Evolutionary conservation across 2,888 invertebrate species (phyloP).

Genomic region (Sicus ferrugineus): DNA sequence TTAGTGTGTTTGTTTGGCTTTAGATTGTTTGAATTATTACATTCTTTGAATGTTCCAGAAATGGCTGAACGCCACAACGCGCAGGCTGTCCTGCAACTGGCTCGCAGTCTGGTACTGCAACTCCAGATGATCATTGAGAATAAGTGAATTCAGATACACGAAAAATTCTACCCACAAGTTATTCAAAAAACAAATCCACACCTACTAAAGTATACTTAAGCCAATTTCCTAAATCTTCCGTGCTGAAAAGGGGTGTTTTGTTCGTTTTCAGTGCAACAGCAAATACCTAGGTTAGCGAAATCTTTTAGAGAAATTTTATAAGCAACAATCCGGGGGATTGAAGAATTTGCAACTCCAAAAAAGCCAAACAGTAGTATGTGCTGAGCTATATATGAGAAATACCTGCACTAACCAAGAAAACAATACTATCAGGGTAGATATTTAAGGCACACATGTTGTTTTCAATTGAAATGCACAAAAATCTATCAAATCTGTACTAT

Average conservation of each 20-base stretch:
- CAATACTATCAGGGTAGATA: background rate
- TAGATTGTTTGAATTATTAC: constrained; percentile 21
- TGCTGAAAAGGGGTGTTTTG: constrained; percentile 17
- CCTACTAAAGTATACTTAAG: background rate
- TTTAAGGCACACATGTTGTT: no score
- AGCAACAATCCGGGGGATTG: no score
- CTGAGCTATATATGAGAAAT: no score
- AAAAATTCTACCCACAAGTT: background rate
- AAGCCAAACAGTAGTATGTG: no score
- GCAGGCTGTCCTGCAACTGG: constrained; percentile 79
- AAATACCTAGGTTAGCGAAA: background rate
- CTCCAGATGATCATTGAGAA: constrained; percentile 92
- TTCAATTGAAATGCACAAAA: no score
- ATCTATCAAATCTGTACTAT: no score
- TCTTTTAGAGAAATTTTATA: constrained; percentile 25
- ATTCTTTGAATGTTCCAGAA: constrained; percentile 69
- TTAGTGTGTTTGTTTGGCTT: constrained; percentile 60
- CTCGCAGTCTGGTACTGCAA: constrained; percentile 86
- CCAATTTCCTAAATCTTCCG: constrained; percentile 32
- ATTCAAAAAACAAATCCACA: background rate
- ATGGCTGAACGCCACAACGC: constrained; percentile 97
- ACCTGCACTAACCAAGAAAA: no score
- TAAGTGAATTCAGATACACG: constrained; percentile 71
- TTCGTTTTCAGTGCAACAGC: constrained; percentile 9
- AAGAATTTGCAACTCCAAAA: no score